Evolutionary conservation across 1,140 invertebrate species (phyloP), one percentile per base, ranked within the genome.

Genomic region (Tachypleus tridentatus): DNA sequence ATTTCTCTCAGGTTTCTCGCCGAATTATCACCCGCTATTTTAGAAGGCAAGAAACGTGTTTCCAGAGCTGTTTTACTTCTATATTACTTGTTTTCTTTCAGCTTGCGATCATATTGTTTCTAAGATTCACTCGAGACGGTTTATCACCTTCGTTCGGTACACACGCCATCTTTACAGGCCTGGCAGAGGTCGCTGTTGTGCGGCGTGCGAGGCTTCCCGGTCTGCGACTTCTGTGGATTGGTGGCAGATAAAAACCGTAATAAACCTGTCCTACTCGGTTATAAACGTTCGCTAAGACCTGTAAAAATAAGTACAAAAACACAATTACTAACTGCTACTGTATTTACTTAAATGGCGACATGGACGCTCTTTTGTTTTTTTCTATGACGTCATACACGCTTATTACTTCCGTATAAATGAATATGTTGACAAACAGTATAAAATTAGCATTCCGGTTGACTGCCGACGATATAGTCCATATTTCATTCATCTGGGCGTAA

Each of bases 121-220:
- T 29, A 29, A 29, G 29, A 29, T 29, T 29, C 29, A 29, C 29
- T 29, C 2, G 29, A 29, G 29, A 29, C 29, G 29, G 29, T 29
- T 29, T 29, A 54, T 56, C 58, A 65, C 49, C 61, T 64, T 29
- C 70, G 57, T n/a, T 68, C 61, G 5, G 69, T 61, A 69, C 79
- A 80, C 5, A 80, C 70, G 7, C 79, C 78, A 62, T 80, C 78
- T 66, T 76, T 74, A 66, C 80, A 81, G 0, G 80, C 80, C 67
- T 81, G 80, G 67, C 80, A 81, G 51, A 77, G 71, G 49, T 75
- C 71, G 1, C 74, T 72, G 67, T 80, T 78, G 64, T 81, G 80
- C 56, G 78, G 77, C 63, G 76, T 78, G 50, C 75, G 69, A 48
- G 79, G 79, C 70, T 80, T 8, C 80, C 79, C 49, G 76, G 72